Evolutionary conservation across 2,888 invertebrate genomes (phyloP).

Genomic region (Xylota segnis): DNA sequence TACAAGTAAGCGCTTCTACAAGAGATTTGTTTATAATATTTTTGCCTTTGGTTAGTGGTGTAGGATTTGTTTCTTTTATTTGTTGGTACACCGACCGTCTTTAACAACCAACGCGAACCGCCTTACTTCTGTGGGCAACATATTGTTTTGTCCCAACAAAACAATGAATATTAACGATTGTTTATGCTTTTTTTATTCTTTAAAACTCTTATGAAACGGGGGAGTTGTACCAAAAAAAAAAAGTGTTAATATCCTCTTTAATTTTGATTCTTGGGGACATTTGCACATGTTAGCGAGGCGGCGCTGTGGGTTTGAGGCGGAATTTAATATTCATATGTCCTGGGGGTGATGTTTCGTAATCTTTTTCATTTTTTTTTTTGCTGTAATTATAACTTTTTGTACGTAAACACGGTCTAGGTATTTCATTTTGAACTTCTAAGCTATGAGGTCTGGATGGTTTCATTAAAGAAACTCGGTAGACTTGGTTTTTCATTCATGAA

Average conservation of each 20-base stretch:
- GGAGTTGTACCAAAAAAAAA: constrained; percentile 6
- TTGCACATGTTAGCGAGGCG: constrained; percentile 25
- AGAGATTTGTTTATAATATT: constrained; percentile 74
- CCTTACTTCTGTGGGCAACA: constrained; percentile 45
- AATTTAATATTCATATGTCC: constrained; percentile 64
- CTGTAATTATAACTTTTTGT: neutral
- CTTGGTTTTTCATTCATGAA: too few species aligned
- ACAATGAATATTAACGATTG: constrained; percentile 66
- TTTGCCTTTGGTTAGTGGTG: neutral
- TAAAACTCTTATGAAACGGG: neutral
- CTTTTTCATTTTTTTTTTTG: neutral
- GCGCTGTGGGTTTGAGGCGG: neutral
- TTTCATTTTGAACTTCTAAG: too few species aligned
- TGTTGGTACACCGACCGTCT: constrained; percentile 37
- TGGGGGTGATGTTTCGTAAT: constrained; percentile 47
- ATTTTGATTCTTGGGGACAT: constrained; percentile 54
- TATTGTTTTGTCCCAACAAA: constrained; percentile 52
- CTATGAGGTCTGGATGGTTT: too few species aligned
- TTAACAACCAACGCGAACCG: constrained; percentile 28
- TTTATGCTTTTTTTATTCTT: constrained; percentile 30
- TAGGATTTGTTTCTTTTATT: constrained; percentile 5
- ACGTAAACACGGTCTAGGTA: neutral
- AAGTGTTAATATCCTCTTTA: constrained; percentile 60
- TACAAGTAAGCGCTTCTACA: constrained; percentile 55
- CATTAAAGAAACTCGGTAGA: too few species aligned